Evolutionary conservation across 2,888 invertebrate genomes (phyloP), one percentile per base, ranked within the genome.

Genomic region (Incurvaria masculella): DNA sequence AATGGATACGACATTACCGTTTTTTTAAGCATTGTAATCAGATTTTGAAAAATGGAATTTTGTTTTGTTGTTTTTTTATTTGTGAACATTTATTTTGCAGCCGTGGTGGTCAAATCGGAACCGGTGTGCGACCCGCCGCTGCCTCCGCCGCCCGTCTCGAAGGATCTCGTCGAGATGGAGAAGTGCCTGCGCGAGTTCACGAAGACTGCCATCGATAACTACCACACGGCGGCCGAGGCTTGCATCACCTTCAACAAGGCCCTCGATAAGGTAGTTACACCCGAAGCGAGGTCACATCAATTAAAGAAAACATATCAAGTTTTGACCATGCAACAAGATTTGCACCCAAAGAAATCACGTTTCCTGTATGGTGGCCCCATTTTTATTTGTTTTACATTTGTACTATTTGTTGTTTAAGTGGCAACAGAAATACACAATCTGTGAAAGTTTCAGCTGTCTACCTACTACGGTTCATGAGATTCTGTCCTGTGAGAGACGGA

Each of bases 151-250:
- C 62, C 59, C n/a, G 69, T 76, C 42, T 73, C 73, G 4, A 75
- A 74, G 27, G 68, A 73, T 52, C 63, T 75, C 60, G 72, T 75
- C 16, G 69, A 69, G 11, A n/a, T 74, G 2, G 78, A 78, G 46
- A 70, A 74, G 2, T 72, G 73, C 0, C 75, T 78, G 76, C 74
- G 74, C 4, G 72, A 83, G 46, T 72, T 81, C 58, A 74, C 69
- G 2, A 71, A 72, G 20, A 16, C 61, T 18, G 89, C 89, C 1
- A 79, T 90, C 5, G 80, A 85, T 58, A 83, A 84, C 49, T 91
- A 84, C 59, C 83, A 83, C 51, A 68, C 75, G 52, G 89, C 90
- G 0, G 74, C 83, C 1, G 69, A 73, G 46, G 74, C 81, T 39
- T 72, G 87, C 39, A 71, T 78, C 50, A 76, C 78, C 8, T 86